Conservation (phyloP, 1,140 invertebrate genomes). For the Leptinotarsa texana region DNA sequence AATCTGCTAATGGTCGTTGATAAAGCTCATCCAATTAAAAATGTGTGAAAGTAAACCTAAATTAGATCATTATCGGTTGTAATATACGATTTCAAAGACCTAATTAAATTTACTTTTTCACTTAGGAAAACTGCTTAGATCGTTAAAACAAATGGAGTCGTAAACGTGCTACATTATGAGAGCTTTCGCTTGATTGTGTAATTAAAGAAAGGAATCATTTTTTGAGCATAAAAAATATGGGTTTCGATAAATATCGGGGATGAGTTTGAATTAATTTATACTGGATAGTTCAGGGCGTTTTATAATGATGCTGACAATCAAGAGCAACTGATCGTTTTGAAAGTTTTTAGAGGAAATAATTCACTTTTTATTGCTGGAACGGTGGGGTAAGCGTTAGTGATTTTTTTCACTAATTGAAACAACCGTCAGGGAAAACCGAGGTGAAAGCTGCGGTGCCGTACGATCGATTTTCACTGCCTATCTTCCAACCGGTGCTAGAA, state of each 20-base stretch:
- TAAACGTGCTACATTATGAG: conserved; percentile 18
- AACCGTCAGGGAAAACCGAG: too few species aligned
- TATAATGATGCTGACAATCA: too few species aligned
- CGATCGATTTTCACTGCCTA: too few species aligned
- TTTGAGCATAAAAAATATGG: conserved; percentile 5
- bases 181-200: conserved; percentile 22
- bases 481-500: too few species aligned
- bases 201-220: conserved; percentile 10
- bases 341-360: too few species aligned
- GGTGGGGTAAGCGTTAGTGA: too few species aligned
- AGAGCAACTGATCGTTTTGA: too few species aligned
- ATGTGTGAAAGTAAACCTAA: conserved; percentile 20
- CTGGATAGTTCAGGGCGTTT: too few species aligned
- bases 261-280: too few species aligned
- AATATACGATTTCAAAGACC: conserved; percentile 24
- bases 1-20: conserved; percentile 2
- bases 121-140: conserved; percentile 18
- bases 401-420: too few species aligned
- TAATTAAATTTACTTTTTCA: conserved; percentile 28
- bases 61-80: conserved; percentile 19
- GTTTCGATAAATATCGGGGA: background rate
- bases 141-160: conserved; percentile 27
- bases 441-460: too few species aligned
- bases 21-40: conserved; percentile 20
- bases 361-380: too few species aligned